A percentile compares a stretch with the other conserved stretches of the same genome.
Evolutionary conservation across 2,888 invertebrate genomes (phyloP).

Genomic region (Ischnus inquisitorius): DNA sequence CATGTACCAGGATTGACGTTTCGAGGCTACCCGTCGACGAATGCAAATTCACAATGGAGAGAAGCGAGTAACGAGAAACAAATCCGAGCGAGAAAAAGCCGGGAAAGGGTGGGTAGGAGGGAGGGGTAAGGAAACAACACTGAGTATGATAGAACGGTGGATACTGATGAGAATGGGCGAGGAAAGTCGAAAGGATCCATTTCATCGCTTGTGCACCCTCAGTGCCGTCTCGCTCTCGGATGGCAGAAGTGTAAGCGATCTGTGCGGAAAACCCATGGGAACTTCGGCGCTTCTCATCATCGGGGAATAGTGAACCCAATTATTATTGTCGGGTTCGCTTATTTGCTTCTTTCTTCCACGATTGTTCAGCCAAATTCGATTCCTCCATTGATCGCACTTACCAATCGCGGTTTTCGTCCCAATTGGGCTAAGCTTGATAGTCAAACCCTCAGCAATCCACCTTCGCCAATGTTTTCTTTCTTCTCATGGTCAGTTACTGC

Average conservation of each 20-base stretch:
- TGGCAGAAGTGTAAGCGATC: constrained; percentile 53
- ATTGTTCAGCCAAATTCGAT: not conserved
- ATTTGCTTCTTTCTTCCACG: not conserved
- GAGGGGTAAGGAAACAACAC: constrained; percentile 10
- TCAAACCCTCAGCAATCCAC: no score
- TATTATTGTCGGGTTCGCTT: constrained; percentile 32
- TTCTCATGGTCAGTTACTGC: no score
- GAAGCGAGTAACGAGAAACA: constrained; percentile 24
- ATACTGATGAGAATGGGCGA: constrained; percentile 54
- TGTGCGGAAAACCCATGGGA: constrained; percentile 44
- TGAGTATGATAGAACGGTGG: constrained; percentile 50
- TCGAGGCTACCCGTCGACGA: constrained; percentile 65
- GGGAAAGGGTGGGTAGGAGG: constrained; percentile 23
- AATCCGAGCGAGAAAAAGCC: constrained; percentile 24
- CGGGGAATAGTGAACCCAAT: constrained; percentile 49
- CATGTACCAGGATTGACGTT: constrained; percentile 62
- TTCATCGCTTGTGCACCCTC: constrained; percentile 56
- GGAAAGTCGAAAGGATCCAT: constrained; percentile 56
- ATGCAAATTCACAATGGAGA: constrained; percentile 59
- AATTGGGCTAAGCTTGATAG: no score
- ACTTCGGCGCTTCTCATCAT: constrained; percentile 23
- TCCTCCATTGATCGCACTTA: no score
- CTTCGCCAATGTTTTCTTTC: no score
- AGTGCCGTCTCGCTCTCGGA: constrained; percentile 35
- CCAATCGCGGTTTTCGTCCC: no score